These are phyloP conservation scores for Lacerta viridis DNA, from an alignment of 2,797 vertebrate species.

Conservation along the genomic window DNA sequence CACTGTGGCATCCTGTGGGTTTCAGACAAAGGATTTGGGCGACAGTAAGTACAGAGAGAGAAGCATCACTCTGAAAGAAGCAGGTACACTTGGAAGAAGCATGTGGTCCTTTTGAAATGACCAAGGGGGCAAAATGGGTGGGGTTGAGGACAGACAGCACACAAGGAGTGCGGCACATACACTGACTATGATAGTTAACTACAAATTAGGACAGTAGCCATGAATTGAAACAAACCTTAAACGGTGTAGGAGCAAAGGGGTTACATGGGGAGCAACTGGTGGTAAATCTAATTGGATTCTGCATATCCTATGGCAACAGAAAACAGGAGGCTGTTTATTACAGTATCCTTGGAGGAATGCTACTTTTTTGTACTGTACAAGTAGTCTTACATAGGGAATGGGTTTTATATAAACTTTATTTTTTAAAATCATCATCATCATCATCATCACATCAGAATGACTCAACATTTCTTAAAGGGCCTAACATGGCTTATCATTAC, in stretches of 20 bases:
- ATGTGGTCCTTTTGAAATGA: slow-evolving; percentile 47
- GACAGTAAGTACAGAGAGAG: background rate
- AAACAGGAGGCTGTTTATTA: slow-evolving; percentile 84
- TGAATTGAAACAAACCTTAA: slow-evolving; percentile 93
- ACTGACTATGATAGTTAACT: slow-evolving; percentile 57
- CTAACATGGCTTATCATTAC: background rate
- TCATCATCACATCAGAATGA: background rate
- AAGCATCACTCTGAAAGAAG: slow-evolving; percentile 39
- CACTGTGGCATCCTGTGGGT: background rate
- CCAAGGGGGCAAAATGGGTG: slow-evolving; percentile 55
- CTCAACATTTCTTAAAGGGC: background rate
- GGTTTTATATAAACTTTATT: slow-evolving; percentile 22
- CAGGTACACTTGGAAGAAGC: slow-evolving; percentile 23
- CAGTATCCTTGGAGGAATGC: slow-evolving; percentile 45
- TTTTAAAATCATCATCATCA: background rate
- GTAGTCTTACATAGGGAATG: fast-evolving
- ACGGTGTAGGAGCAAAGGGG: slow-evolving; percentile 97
- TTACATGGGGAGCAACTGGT: slow-evolving; percentile 95
- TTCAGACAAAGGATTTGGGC: slow-evolving; percentile 35
- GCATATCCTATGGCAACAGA: slow-evolving; percentile 93
- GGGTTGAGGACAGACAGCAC: slow-evolving; percentile 42
- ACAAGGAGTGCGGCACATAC: slow-evolving; percentile 42
- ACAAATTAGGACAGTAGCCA: slow-evolving; percentile 62
- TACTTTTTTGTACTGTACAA: background rate
- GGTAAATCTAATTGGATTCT: slow-evolving; percentile 92